Evolutionary conservation across 2,888 invertebrate species (phyloP), one percentile per base, ranked within the genome.

Genomic region (Brachypalpus laphriformis): DNA sequence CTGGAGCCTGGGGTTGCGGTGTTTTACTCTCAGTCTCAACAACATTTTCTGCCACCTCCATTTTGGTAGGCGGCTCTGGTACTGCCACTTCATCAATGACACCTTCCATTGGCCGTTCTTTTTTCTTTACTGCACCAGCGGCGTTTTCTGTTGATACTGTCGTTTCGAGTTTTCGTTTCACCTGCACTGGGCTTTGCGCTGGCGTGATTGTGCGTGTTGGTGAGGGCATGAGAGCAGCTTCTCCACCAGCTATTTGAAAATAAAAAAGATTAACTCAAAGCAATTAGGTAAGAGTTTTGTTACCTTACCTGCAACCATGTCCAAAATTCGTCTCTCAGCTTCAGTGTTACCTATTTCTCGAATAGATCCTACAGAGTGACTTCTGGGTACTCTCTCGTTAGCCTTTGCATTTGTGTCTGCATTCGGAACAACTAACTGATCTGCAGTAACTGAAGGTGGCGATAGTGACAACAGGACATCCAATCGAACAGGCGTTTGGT

Each of bases 401-500:
- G 93, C 93, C 66, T 91, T 92, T 6, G 88, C 86, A 14, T 80
- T 87, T 11, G 90, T 89, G 70, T 91, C 91, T 71, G 94, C 93
- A 56, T 93, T 93, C 1, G 95, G 95, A 77, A 95, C 94, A 45
- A 96, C 94, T 77, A 96, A 92, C 88, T 96, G 95, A 89, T 96
- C 95, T 59, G 95, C 95, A 88, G 95, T 95, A 14, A 95, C 93
- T 16, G 96, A 95, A 45, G 97, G 93, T n/a, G 97, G 96, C 80
- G 97, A 96, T 87, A 98, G 92, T 6, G 97, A 96, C 82, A 98
- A 93, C 87, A 98, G 93, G 76, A 98, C 93, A 92, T 98, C 98
- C 31, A 98, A 93, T 47, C 98, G 94, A 47, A 98, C 97, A 0
- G 98, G 98, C 1, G 98, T 98, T 92, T 97, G 96, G 88, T 97